Evolutionary conservation across 2,888 invertebrate genomes (phyloP), one percentile per base, ranked within the genome.

Genomic region (Tetramorium bicarinatum): DNA sequence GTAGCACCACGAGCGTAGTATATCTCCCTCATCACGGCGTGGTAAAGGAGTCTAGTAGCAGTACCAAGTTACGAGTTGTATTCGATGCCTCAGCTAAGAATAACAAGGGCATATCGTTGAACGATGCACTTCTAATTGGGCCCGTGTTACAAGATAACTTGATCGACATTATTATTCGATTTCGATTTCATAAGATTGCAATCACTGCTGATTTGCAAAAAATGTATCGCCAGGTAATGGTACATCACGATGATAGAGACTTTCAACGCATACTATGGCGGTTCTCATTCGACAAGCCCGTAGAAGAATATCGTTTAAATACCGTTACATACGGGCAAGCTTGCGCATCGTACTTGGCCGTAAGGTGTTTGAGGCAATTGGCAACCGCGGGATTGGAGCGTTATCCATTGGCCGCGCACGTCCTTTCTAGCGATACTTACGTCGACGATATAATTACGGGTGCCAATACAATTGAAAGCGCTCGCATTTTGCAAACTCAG

Each of bases 251-350:
- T 0, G 79, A 79, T 2, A n/a, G 79, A 0, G 34, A 44, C 13
- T 79, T 21, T 15, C 79, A 79, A 15, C 38, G 44, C 1, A 67
- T 79, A 0, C 1, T 77, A 1, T 66, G 66, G 66, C 25, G 66
- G 18, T 64, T 52, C 0, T 52, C 38, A 0, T 0, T 0, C 0
- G 25, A 52, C 0, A 64, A 77, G 0, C 41, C 56, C 0, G 1
- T 79, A 1, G 3, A 13, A 3, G 59, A 67, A 0, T 79, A 47
- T 47, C 34, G n/a, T 0, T 25, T 80, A 3, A 80, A 77, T n/a
- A 77, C 67, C 0, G 67, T 77, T 0, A 77, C 67, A 0, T 77
- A 67, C 25, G 77, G 67, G 0, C 44, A 41, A 13, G 29, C 47
- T 3, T 29, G 69, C 9, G 25, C 69, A 1, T 9, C 79, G 0